These are phyloP conservation scores for Pyrrhia umbra DNA, from an alignment of 2,888 invertebrate species.

Conservation along the genomic window DNA sequence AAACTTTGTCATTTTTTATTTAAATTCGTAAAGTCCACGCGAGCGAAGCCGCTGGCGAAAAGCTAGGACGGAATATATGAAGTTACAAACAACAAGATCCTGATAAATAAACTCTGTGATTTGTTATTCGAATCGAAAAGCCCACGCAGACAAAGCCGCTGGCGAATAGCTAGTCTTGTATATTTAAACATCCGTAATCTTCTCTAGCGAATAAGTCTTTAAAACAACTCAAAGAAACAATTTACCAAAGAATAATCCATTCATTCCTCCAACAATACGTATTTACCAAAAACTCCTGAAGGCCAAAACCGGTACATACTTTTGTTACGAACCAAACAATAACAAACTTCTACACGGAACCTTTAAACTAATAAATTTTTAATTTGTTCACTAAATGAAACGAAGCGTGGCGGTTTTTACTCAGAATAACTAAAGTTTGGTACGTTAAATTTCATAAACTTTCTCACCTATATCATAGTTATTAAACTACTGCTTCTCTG, in stretches of 20 bases:
- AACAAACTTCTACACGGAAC: conserved; percentile 35
- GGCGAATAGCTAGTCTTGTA: no score
- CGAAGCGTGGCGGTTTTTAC: conserved; percentile 39
- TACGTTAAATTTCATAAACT: conserved; percentile 42
- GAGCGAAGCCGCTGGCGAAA: no score
- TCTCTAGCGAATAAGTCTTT: no score
- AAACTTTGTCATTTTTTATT: no score
- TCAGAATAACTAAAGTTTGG: conserved; percentile 46
- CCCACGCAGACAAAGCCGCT: no score
- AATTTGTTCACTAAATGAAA: conserved; percentile 43
- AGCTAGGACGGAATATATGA: no score
- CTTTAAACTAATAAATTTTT: conserved; percentile 53
- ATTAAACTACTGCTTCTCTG: conserved; percentile 31
- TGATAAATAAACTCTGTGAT: no score
- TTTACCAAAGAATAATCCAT: conserved; percentile 5
- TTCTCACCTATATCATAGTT: conserved; percentile 52
- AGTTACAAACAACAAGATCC: no score
- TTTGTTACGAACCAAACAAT: conserved; percentile 23
- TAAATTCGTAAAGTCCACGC: no score
- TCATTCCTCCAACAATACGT: conserved; percentile 34
- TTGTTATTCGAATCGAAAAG: no score
- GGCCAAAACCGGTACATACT: conserved; percentile 5
- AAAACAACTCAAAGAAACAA: not conserved
- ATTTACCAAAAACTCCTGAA: conserved; percentile 29
- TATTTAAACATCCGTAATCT: no score